These are phyloP conservation scores for Falco punctatus DNA, from an alignment of 2,113 vertebrate species.

Conservation along the genomic window DNA sequence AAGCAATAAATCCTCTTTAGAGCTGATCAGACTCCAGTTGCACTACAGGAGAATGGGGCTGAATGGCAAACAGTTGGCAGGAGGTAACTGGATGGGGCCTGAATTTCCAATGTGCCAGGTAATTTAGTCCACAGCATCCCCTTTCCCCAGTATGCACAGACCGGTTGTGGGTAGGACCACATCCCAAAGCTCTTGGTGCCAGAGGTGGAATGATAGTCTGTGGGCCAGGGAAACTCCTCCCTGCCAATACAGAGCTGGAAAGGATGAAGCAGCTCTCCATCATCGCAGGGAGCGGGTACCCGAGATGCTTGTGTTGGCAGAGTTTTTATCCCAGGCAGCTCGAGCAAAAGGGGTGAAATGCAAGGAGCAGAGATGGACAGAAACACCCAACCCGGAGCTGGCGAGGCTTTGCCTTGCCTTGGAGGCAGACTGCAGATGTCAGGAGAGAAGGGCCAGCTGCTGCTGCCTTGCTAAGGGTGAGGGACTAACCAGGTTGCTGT, in stretches of 20 bases:
- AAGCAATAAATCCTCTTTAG: constrained; percentile 61
- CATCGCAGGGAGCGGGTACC: neutral
- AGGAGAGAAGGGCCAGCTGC: neutral
- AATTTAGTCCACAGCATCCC: constrained; percentile 7
- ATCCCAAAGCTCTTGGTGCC: neutral
- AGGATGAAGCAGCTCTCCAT: neutral
- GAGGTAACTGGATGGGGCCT: neutral
- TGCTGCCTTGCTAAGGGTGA: neutral
- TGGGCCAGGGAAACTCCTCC: neutral
- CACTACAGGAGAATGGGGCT: neutral
- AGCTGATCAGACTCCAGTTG: constrained; percentile 9
- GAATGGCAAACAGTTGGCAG: constrained; percentile 40
- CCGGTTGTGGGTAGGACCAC: neutral
- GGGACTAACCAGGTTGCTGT: neutral
- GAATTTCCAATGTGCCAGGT: neutral
- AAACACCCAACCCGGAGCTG: neutral
- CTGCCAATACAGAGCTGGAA: neutral
- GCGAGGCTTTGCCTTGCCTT: neutral
- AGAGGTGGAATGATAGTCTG: neutral
- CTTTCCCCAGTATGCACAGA: neutral
- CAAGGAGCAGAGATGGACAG: neutral
- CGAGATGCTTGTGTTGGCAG: neutral
- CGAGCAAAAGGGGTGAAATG: neutral
- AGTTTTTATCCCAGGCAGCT: neutral
- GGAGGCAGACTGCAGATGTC: neutral